Percentiles rank a stretch among this genome's conserved stretches.
Conservation (phyloP, 2,113 vertebrate genomes). For the Numenius arquata region DNA sequence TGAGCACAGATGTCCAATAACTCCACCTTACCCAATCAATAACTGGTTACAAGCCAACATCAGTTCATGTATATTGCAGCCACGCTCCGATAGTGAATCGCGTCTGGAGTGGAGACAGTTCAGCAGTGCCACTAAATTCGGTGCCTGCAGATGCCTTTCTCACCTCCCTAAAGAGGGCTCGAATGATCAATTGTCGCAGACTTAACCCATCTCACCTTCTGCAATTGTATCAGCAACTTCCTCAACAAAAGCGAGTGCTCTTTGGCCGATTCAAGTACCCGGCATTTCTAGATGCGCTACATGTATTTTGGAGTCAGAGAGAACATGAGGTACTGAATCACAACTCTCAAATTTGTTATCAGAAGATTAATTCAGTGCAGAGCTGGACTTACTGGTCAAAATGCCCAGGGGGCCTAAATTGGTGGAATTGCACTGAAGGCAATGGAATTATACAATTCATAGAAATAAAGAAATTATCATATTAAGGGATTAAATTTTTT, state of each 20-base stretch:
- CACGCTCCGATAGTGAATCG: neutral
- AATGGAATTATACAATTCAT: neutral
- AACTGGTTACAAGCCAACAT: neutral
- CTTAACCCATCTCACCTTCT: neutral
- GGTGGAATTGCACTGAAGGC: neutral
- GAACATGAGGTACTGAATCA: neutral
- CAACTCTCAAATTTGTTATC: neutral
- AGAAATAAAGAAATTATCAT: neutral
- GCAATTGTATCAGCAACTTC: neutral
- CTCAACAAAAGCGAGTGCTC: neutral
- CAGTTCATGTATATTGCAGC: neutral
- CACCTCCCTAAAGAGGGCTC: neutral
- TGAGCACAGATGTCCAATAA: neutral
- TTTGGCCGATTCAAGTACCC: neutral
- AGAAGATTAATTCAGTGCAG: neutral
- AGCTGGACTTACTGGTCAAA: neutral
- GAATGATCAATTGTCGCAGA: neutral
- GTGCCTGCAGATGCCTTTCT: neutral
- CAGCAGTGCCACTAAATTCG: neutral
- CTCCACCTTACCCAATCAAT: neutral
- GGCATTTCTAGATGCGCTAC: neutral
- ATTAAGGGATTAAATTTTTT: neutral
- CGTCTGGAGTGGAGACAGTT: neutral
- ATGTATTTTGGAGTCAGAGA: neutral
- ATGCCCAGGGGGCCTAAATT: neutral